Evolutionary conservation across 2,113 vertebrate genomes (phyloP).

Genomic region (Oncorhynchus keta): DNA sequence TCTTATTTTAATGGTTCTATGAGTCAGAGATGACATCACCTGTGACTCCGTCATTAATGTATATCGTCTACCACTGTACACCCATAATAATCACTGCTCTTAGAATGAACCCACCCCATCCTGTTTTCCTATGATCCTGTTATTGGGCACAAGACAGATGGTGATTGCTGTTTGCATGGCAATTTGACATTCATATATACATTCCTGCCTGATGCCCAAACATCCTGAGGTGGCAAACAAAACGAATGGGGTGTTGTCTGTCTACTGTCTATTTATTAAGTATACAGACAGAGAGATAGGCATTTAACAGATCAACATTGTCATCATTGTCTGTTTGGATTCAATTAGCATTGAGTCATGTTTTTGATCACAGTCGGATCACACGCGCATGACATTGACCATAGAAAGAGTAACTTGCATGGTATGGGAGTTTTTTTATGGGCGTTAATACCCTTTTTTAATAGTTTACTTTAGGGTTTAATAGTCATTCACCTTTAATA

Average conservation of each 20-base stretch:
- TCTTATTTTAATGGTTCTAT: background rate
- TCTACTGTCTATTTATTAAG: background rate
- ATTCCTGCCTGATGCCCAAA: slow-evolving; percentile 24
- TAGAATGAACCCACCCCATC: background rate
- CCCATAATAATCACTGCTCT: background rate
- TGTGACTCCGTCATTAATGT: background rate
- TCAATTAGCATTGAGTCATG: background rate
- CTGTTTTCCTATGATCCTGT: background rate
- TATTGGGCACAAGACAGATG: background rate
- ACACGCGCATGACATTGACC: no score
- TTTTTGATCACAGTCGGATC: no score
- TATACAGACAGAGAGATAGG: background rate
- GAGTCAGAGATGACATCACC: background rate
- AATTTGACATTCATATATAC: slow-evolving; percentile 39
- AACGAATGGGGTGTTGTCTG: slow-evolving; percentile 5
- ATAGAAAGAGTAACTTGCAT: background rate
- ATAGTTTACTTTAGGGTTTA: no score
- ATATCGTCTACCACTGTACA: background rate
- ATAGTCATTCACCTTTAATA: no score
- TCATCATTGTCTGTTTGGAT: background rate
- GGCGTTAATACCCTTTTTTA: no score
- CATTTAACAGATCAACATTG: background rate
- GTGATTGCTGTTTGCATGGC: slow-evolving; percentile 34
- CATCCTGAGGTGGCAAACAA: slow-evolving; percentile 29
- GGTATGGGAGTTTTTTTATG: no score